A percentile compares a stretch with the other conserved stretches of the same genome.
phyloP scores from a whole-genome alignment of 2,888 invertebrate genomes.

The Crepidodera aurea region DNA sequence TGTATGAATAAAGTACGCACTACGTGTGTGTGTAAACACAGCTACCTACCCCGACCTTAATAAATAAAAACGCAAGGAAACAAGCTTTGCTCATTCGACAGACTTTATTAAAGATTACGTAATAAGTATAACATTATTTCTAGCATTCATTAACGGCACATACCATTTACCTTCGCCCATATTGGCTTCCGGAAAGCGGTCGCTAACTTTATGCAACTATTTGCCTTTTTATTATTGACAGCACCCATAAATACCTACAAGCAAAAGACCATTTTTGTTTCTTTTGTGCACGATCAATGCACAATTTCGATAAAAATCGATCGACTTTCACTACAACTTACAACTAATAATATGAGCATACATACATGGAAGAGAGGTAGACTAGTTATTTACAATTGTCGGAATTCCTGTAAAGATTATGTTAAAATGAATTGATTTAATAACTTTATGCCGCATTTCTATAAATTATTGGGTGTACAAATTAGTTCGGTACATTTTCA shows the following conservation, averaged over 20 bases:
- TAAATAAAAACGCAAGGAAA: conserved; percentile 23
- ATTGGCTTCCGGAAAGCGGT: conserved; percentile 7
- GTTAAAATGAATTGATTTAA: too few species aligned
- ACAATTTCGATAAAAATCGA: conserved; percentile 10
- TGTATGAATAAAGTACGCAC: background rate
- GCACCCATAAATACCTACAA: background rate
- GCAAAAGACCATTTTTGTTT: conserved; percentile 4
- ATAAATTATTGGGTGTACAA: too few species aligned
- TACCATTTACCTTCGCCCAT: conserved; percentile 19
- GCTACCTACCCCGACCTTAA: conserved; percentile 22
- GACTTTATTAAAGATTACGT: conserved; percentile 21
- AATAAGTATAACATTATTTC: conserved; percentile 18
- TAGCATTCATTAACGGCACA: conserved; percentile 16
- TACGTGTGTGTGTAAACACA: background rate
- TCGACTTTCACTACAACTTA: conserved; percentile 1
- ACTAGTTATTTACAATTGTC: too few species aligned
- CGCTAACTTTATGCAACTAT: conserved; percentile 3
- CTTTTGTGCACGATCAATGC: conserved; percentile 12
- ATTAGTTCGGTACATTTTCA: too few species aligned
- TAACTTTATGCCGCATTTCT: too few species aligned
- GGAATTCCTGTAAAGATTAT: background rate
- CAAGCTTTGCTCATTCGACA: conserved; percentile 21
- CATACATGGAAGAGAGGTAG: background rate
- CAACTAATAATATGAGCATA: conserved; percentile 2
- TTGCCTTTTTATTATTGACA: conserved; percentile 11